Conservation (phyloP, 2,888 invertebrate genomes). For the Lepetodrilus schrolli region DNA sequence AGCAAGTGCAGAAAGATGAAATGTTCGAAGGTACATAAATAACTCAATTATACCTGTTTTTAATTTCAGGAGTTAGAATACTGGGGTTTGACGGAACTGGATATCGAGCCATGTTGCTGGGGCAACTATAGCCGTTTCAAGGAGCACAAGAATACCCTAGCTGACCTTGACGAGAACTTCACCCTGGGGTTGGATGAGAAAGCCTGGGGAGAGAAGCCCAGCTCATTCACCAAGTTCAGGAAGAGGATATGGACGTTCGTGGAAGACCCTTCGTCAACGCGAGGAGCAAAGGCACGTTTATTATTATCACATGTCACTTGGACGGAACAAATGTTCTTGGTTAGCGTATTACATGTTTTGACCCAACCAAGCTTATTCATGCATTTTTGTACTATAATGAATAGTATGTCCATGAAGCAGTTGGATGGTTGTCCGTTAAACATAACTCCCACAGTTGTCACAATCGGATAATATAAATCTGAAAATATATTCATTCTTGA, state of each 20-base stretch:
- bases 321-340: too few relatives aligned
- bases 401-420: too few relatives aligned
- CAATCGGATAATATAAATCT: background rate
- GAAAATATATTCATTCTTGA: too few relatives aligned
- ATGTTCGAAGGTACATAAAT: too few relatives aligned
- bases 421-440: too few relatives aligned
- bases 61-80: constrained; percentile 69
- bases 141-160: constrained; percentile 71
- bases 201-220: constrained; percentile 58
- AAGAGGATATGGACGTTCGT: constrained; percentile 68
- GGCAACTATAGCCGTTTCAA: constrained; percentile 72
- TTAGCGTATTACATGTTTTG: too few relatives aligned
- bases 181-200: constrained; percentile 56
- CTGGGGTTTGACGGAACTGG: constrained; percentile 73
- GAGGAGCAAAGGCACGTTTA: constrained; percentile 69
- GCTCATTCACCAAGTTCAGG: constrained; percentile 54
- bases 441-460: too few relatives aligned
- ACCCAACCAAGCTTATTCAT: too few relatives aligned
- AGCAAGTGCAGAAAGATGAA: too few relatives aligned
- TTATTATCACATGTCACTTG: too few relatives aligned
- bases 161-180: constrained; percentile 72
- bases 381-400: too few relatives aligned
- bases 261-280: constrained; percentile 69
- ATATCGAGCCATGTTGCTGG: constrained; percentile 75
- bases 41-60: too few relatives aligned